A percentile compares a stretch with the other conserved stretches of the same genome.
Conservation (phyloP, 1,140 invertebrate species). For the Neodiprion pinetum region DNA sequence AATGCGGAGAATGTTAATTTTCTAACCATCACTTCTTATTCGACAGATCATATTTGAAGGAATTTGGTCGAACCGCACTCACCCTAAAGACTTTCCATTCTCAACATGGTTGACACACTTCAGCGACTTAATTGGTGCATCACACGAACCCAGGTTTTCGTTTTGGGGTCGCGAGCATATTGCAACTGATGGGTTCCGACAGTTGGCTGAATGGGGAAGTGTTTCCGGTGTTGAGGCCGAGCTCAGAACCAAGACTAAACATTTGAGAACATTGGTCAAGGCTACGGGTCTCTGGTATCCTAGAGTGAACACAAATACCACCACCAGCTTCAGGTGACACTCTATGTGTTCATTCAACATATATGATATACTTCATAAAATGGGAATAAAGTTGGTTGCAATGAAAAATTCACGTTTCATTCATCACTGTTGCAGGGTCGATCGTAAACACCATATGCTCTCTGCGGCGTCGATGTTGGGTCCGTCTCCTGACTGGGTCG, state of each 20-base stretch:
- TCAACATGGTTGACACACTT: slow-evolving; percentile 93
- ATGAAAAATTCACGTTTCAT: neutral
- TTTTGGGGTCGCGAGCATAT: slow-evolving; percentile 94
- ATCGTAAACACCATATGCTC: slow-evolving; percentile 86
- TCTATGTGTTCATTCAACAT: slow-evolving; percentile 4
- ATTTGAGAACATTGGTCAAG: slow-evolving; percentile 93
- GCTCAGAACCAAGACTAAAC: slow-evolving; percentile 79
- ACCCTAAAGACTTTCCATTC: slow-evolving; percentile 96
- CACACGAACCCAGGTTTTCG: slow-evolving; percentile 87
- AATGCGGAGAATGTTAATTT: neutral
- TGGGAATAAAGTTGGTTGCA: neutral
- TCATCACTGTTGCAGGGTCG: slow-evolving; percentile 66
- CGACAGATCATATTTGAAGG: slow-evolving; percentile 90
- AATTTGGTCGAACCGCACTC: slow-evolving; percentile 94
- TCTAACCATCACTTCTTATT: slow-evolving; percentile 9
- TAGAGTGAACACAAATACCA: slow-evolving; percentile 87
- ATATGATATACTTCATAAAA: slow-evolving; percentile 19
- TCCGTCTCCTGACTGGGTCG: slow-evolving; percentile 95
- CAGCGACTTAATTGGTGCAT: slow-evolving; percentile 96
- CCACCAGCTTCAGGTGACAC: slow-evolving; percentile 74
- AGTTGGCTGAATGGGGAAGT: slow-evolving; percentile 93
- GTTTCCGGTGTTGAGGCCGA: slow-evolving; percentile 91
- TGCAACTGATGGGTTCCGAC: slow-evolving; percentile 91
- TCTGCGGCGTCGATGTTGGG: slow-evolving; percentile 95
- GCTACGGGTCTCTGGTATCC: slow-evolving; percentile 94